A percentile compares a stretch with the other conserved stretches of the same genome.
Conservation (phyloP, 1,140 invertebrate genomes). For the Pseudomyrmex cubaensis region DNA sequence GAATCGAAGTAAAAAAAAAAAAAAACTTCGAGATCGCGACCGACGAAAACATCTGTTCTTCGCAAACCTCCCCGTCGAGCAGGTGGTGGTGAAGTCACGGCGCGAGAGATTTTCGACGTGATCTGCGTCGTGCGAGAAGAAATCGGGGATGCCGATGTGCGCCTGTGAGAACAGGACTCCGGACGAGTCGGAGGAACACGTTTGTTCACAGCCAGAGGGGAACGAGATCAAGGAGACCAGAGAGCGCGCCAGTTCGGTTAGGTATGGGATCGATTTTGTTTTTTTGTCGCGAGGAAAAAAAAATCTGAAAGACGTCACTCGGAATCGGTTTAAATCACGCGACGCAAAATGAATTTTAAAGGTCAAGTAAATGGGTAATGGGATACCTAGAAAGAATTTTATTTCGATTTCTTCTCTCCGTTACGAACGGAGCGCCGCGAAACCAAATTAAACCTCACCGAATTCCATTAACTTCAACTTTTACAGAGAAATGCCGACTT, state of each 20-base stretch:
- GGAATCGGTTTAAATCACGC: background rate
- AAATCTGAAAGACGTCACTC: background rate
- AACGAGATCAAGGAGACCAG: constrained; percentile 11
- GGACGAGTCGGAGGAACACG: constrained; percentile 63
- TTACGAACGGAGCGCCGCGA: background rate
- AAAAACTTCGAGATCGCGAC: too few relatives aligned
- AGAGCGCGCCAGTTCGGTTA: constrained; percentile 49
- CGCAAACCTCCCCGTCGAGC: too few relatives aligned
- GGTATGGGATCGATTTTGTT: constrained; percentile 41
- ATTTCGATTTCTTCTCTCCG: background rate
- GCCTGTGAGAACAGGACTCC: constrained; percentile 43
- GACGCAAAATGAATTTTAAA: too few relatives aligned
- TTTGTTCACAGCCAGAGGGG: constrained; percentile 59
- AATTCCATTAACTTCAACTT: too few relatives aligned
- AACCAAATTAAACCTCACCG: background rate
- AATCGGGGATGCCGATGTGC: constrained; percentile 64
- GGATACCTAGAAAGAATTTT: background rate
- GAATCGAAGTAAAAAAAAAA: too few relatives aligned
- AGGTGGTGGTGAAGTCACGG: background rate
- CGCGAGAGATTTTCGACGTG: background rate
- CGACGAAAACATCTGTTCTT: too few relatives aligned
- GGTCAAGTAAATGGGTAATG: background rate
- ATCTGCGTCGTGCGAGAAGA: background rate
- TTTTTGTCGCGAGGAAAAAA: background rate
- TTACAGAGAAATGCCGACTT: too few relatives aligned